phyloP scores from a whole-genome alignment of 2,888 invertebrate genomes.

The Ceraclea dissimilis region DNA sequence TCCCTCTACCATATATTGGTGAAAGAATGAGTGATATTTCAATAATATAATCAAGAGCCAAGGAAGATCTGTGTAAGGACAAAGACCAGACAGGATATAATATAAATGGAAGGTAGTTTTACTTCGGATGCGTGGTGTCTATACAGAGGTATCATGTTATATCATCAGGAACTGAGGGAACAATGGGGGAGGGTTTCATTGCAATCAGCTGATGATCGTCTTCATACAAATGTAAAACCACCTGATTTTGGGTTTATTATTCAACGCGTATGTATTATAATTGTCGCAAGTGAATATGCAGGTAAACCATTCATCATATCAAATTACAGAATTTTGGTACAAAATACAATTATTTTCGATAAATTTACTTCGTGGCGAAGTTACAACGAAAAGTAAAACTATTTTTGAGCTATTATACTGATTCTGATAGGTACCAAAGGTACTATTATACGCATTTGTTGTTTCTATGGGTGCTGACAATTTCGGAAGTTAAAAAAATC shows the following conservation, averaged over 20 bases:
- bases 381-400: no score
- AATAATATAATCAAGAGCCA: neutral
- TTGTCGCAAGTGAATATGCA: neutral
- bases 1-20: neutral
- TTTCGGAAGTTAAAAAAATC: no score
- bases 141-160: neutral
- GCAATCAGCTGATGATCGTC: neutral
- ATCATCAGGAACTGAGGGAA: neutral
- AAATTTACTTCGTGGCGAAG: no score
- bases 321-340: no score
- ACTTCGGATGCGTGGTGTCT: neutral
- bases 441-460: no score
- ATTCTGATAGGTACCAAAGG: no score
- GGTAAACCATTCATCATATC: no score
- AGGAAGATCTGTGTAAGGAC: neutral
- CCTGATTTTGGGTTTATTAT: neutral
- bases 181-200: neutral
- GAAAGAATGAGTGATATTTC: neutral
- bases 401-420: no score
- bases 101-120: no score
- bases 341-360: no score
- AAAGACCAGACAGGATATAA: neutral
- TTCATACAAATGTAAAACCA: neutral
- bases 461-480: no score
- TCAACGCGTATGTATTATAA: no score